Evolutionary conservation across 53 echinoderm and acorn worm species (phyloP).

Genomic region (Patiria pectinifera): DNA sequence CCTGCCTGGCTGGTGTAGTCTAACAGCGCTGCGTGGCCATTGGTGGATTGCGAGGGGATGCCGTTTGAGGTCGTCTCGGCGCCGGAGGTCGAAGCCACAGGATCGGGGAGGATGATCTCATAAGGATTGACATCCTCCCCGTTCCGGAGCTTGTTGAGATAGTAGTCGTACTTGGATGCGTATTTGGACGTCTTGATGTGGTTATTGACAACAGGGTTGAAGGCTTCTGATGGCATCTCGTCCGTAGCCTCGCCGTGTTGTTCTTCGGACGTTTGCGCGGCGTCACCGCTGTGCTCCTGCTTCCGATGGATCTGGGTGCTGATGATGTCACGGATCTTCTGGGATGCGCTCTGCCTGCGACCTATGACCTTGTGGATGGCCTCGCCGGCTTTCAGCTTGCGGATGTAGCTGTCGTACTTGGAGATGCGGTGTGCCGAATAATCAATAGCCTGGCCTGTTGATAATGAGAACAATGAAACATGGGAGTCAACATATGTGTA

Average conservation of each 20-base stretch:
- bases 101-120: conserved; percentile 32
- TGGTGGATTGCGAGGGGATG: conserved; percentile 17
- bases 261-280: conserved; percentile 3
- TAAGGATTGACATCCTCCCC: conserved; percentile 45
- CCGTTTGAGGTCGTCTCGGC: conserved; percentile 45
- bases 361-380: conserved; percentile 94
- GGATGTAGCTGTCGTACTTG: conserved; percentile 99
- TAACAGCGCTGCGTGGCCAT: conserved; percentile 33
- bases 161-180: conserved; percentile 80
- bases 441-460: conserved; percentile 89
- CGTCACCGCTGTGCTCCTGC: conserved; percentile 58
- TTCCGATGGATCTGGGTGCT: conserved; percentile 85
- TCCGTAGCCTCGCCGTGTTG: not conserved
- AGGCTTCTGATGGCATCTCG: conserved; percentile 25
- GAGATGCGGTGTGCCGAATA: conserved; percentile 91
- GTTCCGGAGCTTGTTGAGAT: conserved; percentile 70
- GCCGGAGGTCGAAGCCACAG: conserved; percentile 31
- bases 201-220: conserved; percentile 46
- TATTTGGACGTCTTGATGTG: conserved; percentile 49
- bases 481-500: too few relatives aligned
- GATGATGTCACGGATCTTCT: conserved; percentile 87
- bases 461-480: conserved; percentile 7
- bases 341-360: conserved; percentile 81
- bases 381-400: conserved; percentile 93
- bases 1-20: conserved; percentile 43